Conservation (phyloP, 2,113 vertebrate genomes). For the Parus major region DNA sequence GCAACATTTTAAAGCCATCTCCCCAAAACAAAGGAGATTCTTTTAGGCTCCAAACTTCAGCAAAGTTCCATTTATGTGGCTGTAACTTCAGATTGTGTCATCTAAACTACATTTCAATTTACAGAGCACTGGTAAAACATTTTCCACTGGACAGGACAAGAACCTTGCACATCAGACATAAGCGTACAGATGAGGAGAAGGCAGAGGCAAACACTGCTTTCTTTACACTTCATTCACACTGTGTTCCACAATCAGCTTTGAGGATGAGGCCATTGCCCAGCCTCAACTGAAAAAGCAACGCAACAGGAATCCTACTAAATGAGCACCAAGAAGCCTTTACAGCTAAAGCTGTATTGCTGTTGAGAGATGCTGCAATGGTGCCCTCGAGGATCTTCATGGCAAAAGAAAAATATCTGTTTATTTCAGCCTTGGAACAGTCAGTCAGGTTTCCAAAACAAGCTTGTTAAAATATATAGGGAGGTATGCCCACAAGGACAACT, state of each 20-base stretch:
- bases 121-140: not conserved
- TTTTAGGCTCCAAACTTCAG: rapidly evolving
- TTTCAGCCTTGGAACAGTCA: not conserved
- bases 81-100: not conserved
- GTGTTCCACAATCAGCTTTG: not conserved
- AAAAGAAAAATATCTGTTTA: not conserved
- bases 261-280: not conserved
- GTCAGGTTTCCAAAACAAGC: not conserved
- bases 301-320: not conserved
- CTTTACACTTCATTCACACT: not conserved
- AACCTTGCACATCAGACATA: not conserved
- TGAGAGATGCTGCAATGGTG: not conserved
- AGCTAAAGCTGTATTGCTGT: not conserved
- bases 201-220: not conserved
- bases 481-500: not conserved
- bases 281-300: not conserved
- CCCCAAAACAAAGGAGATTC: not conserved
- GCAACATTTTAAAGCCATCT: not conserved
- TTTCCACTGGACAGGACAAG: not conserved
- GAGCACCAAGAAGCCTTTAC: not conserved
- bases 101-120: not conserved
- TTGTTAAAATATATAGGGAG: not conserved
- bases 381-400: not conserved
- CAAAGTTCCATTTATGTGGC: not conserved
- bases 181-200: not conserved